Conservation (phyloP, 2,888 invertebrate species). For the Andrena praecox region DNA sequence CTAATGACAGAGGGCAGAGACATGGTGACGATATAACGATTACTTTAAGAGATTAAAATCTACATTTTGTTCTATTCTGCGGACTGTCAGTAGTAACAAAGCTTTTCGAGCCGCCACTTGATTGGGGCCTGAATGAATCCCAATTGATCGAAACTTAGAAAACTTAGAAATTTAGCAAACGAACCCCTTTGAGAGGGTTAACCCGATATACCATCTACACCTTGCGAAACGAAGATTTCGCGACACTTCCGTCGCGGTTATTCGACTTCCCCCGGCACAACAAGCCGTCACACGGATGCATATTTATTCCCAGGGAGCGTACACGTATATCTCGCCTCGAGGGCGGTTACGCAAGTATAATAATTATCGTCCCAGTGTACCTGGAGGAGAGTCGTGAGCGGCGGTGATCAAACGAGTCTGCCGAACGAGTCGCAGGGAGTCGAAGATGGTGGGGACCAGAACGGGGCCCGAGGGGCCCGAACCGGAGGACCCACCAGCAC, state of each 20-base stretch:
- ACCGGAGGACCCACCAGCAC: conserved; percentile 63
- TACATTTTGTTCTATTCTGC: too few relatives aligned
- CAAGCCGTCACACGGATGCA: conserved; percentile 4
- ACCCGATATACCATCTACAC: background rate
- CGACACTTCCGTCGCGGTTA: conserved; percentile 5
- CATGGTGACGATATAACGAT: too few relatives aligned
- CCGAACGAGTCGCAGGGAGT: conserved; percentile 69
- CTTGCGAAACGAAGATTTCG: background rate
- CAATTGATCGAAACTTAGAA: too few relatives aligned
- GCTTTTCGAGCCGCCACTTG: too few relatives aligned
- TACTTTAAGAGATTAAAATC: too few relatives aligned
- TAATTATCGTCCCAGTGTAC: conserved; percentile 74
- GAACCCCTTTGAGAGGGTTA: background rate
- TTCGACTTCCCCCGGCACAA: background rate
- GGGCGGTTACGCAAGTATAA: conserved; percentile 76
- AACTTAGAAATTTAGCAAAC: too few relatives aligned
- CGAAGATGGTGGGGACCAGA: conserved; percentile 53
- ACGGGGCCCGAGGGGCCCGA: conserved; percentile 53
- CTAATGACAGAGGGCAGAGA: too few relatives aligned
- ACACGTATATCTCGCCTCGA: conserved; percentile 70
- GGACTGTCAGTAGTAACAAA: too few relatives aligned
- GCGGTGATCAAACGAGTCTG: conserved; percentile 76
- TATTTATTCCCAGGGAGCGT: conserved; percentile 64
- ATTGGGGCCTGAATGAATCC: too few relatives aligned
- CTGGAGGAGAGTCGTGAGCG: conserved; percentile 72